A percentile compares a stretch with the other conserved stretches of the same genome.
These are phyloP conservation scores for Peromyscus eremicus DNA, from an alignment of 2,797 vertebrate genomes.

Conservation along the genomic window DNA sequence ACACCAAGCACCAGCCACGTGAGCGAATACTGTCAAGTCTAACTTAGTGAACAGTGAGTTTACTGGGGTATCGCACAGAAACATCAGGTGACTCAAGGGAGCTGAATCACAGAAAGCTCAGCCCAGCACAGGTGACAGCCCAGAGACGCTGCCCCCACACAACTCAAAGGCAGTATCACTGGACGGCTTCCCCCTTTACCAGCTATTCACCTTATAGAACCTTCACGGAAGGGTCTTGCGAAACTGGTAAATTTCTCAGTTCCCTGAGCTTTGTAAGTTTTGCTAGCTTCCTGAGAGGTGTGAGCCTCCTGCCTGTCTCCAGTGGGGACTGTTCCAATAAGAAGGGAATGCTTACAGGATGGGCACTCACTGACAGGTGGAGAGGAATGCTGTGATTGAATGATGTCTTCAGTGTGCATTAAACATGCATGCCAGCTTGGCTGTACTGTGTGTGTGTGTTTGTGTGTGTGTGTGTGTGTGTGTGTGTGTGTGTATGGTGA, in stretches of 20 bases:
- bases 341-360: neutral
- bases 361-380: neutral
- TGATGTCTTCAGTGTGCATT: neutral
- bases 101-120: neutral
- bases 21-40: neutral
- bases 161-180: neutral
- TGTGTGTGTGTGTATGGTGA: neutral
- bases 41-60: neutral
- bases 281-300: neutral
- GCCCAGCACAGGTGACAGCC: neutral
- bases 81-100: neutral
- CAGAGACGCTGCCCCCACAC: neutral
- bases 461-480: neutral
- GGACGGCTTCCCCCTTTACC: neutral
- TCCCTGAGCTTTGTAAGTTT: neutral
- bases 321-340: neutral
- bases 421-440: neutral
- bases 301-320: neutral
- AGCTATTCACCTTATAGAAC: too few relatives aligned
- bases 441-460: neutral
- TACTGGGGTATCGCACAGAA: neutral
- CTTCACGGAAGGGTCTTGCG: neutral
- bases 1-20: neutral
- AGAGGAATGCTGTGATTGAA: neutral
- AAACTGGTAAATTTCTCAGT: neutral